Percentiles rank a stretch among this genome's conserved stretches.
These are phyloP conservation scores for Lithophane ornitopus DNA, from an alignment of 2,888 invertebrate species.

Conservation along the genomic window DNA sequence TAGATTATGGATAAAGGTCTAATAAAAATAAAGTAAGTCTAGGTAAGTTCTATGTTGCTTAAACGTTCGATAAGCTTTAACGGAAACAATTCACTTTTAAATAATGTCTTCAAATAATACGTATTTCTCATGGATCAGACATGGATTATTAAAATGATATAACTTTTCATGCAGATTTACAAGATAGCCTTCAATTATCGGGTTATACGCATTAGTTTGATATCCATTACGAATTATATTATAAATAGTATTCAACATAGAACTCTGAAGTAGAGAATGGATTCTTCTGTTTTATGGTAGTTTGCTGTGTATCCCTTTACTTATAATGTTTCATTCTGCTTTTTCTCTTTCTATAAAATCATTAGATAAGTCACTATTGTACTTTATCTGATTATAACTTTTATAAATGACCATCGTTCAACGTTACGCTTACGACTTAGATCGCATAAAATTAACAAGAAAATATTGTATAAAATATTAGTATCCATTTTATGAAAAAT, in stretches of 20 bases:
- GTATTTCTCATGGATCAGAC: conserved; percentile 18
- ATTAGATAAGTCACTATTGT: background rate
- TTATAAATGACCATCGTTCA: too few relatives aligned
- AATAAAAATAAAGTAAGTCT: background rate
- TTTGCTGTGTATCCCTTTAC: background rate
- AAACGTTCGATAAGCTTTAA: background rate
- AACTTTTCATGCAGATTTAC: conserved; percentile 46
- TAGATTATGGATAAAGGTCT: background rate
- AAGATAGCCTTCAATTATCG: conserved; percentile 38
- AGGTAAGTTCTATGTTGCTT: background rate
- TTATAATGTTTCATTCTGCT: background rate
- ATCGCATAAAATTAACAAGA: background rate
- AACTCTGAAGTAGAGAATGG: conserved; percentile 2
- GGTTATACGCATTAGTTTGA: conserved; percentile 18
- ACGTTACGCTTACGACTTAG: background rate
- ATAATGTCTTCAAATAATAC: conserved; percentile 20
- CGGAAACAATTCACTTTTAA: background rate
- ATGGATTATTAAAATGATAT: conserved; percentile 39
- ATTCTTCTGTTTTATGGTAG: background rate
- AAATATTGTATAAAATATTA: background rate
- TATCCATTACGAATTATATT: conserved; percentile 30
- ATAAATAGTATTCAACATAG: background rate
- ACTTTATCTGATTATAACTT: background rate
- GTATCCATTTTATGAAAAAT: background rate
- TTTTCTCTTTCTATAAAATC: background rate